Conservation (phyloP, 2,888 invertebrate species). For the Marasmarcha lunaedactyla region DNA sequence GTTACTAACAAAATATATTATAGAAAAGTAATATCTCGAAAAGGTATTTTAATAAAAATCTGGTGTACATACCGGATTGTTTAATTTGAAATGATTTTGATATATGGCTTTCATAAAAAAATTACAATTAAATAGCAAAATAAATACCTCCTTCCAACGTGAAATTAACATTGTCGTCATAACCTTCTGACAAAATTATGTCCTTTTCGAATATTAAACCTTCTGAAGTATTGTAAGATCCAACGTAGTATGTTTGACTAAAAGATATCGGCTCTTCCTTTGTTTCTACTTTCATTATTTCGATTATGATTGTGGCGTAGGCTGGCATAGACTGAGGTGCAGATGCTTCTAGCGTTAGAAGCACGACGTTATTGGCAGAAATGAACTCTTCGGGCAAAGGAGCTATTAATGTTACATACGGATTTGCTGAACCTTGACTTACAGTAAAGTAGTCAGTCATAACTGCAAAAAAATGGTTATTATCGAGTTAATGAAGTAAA, state of each 20-base stretch:
- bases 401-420: conserved; percentile 12
- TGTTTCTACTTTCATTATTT: conserved; percentile 8
- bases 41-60: too few species aligned
- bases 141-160: conserved; percentile 28
- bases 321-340: conserved; percentile 19
- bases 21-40: too few species aligned
- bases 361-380: conserved; percentile 20
- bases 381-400: conserved; percentile 21
- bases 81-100: too few species aligned
- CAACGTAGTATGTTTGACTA: conserved; percentile 17
- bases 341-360: conserved; percentile 22
- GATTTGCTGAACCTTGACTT: conserved; percentile 7
- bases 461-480: not conserved
- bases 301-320: conserved; percentile 23
- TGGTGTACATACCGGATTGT: too few species aligned
- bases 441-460: conserved; percentile 12
- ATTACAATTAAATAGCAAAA: too few species aligned
- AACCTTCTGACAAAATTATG: conserved; percentile 21
- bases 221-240: conserved; percentile 12
- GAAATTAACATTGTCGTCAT: conserved; percentile 29
- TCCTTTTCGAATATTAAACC: conserved; percentile 13
- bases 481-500: not conserved
- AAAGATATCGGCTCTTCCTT: conserved; percentile 9
- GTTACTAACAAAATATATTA: too few species aligned
- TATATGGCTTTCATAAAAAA: too few species aligned